These are phyloP conservation scores for Oxystoma pomonae DNA, from an alignment of 2,888 invertebrate species.

Conservation along the genomic window DNA sequence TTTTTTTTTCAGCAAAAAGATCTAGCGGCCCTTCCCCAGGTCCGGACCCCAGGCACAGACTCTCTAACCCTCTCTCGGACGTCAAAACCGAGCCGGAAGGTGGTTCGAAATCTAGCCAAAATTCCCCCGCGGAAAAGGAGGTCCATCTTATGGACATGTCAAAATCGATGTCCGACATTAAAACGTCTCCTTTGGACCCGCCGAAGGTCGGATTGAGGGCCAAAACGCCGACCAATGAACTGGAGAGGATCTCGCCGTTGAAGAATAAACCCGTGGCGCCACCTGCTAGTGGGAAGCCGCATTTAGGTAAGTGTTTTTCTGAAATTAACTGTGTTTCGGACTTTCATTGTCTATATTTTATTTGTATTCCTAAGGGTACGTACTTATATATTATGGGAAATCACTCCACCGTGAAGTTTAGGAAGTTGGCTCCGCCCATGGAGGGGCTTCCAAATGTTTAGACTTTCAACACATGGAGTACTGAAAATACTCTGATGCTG, in stretches of 20 bases:
- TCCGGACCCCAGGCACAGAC: conserved; percentile 35
- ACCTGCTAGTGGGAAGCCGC: conserved; percentile 2
- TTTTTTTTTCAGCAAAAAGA: conserved; percentile 55
- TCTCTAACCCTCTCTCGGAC: conserved; percentile 24
- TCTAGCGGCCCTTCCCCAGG: conserved; percentile 48
- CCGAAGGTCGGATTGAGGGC: conserved; percentile 21
- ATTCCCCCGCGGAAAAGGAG: conserved; percentile 29
- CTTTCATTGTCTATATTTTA: no score
- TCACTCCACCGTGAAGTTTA: no score
- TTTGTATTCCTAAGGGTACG: no score
- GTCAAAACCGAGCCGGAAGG: conserved; percentile 38
- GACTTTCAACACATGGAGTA: no score
- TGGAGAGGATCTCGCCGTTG: conserved; percentile 31
- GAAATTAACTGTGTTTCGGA: no score
- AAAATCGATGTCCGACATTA: conserved; percentile 30
- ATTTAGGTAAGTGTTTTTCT: conserved; percentile 7
- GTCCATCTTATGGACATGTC: conserved; percentile 28
- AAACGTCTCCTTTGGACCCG: conserved; percentile 22
- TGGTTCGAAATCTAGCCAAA: conserved; percentile 30
- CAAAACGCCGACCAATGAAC: conserved; percentile 38
- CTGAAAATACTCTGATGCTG: no score
- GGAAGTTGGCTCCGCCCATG: no score
- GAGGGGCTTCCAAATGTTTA: no score
- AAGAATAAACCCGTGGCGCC: conserved; percentile 27
- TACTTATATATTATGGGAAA: no score